Evolutionary conservation across 2,888 invertebrate genomes (phyloP).

Genomic region (Choristoneura rosaceana): DNA sequence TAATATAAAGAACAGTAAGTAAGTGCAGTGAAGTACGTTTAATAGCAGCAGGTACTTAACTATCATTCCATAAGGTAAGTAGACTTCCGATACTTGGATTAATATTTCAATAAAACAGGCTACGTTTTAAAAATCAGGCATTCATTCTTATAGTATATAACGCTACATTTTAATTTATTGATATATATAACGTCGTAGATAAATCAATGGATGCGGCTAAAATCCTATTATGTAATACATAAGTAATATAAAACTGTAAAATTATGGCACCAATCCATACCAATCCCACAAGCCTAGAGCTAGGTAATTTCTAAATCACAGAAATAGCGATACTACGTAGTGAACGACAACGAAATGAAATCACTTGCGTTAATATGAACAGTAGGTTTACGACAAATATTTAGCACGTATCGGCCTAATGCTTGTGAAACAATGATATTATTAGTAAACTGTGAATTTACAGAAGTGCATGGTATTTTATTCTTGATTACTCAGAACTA

Average conservation of each 20-base stretch:
- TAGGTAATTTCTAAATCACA: slow-evolving; percentile 35
- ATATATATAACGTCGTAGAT: not conserved
- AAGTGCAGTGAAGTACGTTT: slow-evolving; percentile 14
- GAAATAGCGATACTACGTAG: slow-evolving; percentile 31
- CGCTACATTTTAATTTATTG: slow-evolving; percentile 18
- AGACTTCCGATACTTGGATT: not conserved
- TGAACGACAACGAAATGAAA: slow-evolving; percentile 36
- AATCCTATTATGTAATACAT: slow-evolving; percentile 17
- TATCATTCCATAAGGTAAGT: slow-evolving; percentile 6
- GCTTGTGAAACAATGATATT: slow-evolving; percentile 31
- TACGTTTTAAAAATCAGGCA: slow-evolving; percentile 31
- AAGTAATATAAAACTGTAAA: slow-evolving; percentile 31
- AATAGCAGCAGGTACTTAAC: not conserved
- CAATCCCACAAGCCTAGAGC: slow-evolving; percentile 51
- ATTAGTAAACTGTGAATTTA: slow-evolving; percentile 42
- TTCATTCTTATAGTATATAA: slow-evolving; percentile 12
- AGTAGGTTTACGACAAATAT: slow-evolving; percentile 13
- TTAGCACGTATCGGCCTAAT: slow-evolving; percentile 21
- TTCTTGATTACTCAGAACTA: slow-evolving; percentile 49
- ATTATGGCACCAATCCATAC: slow-evolving; percentile 49
- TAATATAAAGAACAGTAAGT: slow-evolving; percentile 49
- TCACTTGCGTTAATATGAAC: slow-evolving; percentile 33
- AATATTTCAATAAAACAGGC: slow-evolving; percentile 12
- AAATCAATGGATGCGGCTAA: slow-evolving; percentile 29
- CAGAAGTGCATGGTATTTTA: slow-evolving; percentile 75